These are phyloP conservation scores for Atta texana DNA, from an alignment of 1,140 invertebrate genomes.

Conservation along the genomic window DNA sequence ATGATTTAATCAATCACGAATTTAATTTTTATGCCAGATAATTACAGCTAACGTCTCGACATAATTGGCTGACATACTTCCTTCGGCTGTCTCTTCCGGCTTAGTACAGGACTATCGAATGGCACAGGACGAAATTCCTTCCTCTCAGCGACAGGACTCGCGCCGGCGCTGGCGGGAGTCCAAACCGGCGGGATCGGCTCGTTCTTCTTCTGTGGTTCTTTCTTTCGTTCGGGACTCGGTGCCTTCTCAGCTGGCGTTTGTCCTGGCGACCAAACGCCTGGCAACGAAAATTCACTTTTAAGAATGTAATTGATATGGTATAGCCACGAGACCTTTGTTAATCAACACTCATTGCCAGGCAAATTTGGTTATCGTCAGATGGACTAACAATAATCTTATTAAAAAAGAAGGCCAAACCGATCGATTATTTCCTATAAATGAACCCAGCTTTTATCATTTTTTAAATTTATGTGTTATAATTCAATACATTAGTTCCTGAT, in stretches of 20 bases:
- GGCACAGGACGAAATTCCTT: slow-evolving; percentile 92
- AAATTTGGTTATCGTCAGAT: slow-evolving; percentile 10
- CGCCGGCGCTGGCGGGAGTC: slow-evolving; percentile 90
- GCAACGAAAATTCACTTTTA: slow-evolving; percentile 59
- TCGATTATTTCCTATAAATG: not conserved
- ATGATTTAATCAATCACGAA: not conserved
- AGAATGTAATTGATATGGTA: not conserved
- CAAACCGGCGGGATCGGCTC: slow-evolving; percentile 90
- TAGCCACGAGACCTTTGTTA: not conserved
- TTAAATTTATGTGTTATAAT: not conserved
- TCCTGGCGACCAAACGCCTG: slow-evolving; percentile 87
- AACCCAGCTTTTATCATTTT: not conserved
- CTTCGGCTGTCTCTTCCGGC: slow-evolving; percentile 83
- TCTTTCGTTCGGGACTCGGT: slow-evolving; percentile 82
- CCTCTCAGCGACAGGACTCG: slow-evolving; percentile 88
- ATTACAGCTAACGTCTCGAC: not conserved
- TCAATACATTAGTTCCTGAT: not conserved
- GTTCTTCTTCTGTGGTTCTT: slow-evolving; percentile 83
- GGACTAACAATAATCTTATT: not conserved
- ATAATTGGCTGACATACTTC: slow-evolving; percentile 68
- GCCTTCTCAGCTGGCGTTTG: slow-evolving; percentile 85
- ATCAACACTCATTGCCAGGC: slow-evolving; percentile 17
- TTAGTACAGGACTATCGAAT: slow-evolving; percentile 91
- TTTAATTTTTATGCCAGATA: not conserved
- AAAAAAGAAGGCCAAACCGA: not conserved